Percentiles rank a stretch among this genome's conserved stretches.
These are phyloP conservation scores for Clarias fuscus DNA, from an alignment of 2,797 vertebrate species.

Conservation along the genomic window DNA sequence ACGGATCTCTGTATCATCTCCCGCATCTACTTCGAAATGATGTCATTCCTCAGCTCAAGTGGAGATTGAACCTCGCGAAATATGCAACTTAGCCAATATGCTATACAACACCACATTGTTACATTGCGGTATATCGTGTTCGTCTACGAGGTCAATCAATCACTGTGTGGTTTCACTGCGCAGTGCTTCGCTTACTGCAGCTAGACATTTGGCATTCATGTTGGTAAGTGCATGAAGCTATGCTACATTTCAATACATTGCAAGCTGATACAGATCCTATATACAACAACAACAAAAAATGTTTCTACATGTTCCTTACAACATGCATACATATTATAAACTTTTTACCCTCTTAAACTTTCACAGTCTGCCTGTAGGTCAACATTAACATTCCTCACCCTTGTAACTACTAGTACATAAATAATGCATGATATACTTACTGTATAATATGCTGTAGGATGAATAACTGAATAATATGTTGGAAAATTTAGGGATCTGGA, in stretches of 20 bases:
- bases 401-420: slow-evolving; percentile 11
- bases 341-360: neutral
- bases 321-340: neutral
- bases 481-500: neutral
- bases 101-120: neutral
- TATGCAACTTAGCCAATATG: slow-evolving; percentile 19
- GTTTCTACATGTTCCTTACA: neutral
- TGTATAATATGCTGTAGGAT: slow-evolving; percentile 17
- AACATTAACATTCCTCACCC: slow-evolving; percentile 9
- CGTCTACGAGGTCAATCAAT: neutral
- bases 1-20: slow-evolving; percentile 55
- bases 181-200: neutral
- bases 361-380: neutral
- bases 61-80: slow-evolving; percentile 46
- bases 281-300: neutral
- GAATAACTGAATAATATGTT: slow-evolving; percentile 12
- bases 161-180: neutral
- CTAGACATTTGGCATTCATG: neutral
- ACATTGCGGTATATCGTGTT: neutral
- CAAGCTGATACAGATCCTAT: neutral
- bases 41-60: slow-evolving; percentile 12
- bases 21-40: slow-evolving; percentile 35
- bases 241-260: neutral
- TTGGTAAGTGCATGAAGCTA: neutral
- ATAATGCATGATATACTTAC: slow-evolving; percentile 18